Base-by-base conservation (phyloP, 2,797 vertebrate species). In the Melanotaenia parkinsoni region DNA sequence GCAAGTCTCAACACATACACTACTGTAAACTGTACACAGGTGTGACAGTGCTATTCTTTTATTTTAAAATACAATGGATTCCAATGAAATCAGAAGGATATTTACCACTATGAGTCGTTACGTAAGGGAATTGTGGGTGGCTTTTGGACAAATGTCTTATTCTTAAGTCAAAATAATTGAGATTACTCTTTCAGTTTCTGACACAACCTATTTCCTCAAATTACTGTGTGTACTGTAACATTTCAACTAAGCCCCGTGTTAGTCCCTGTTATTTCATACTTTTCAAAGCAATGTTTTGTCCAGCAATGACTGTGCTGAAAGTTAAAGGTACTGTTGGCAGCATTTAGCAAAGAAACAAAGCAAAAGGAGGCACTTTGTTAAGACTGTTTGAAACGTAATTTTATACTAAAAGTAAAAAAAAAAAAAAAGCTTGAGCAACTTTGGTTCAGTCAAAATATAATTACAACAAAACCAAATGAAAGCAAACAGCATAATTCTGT, bases 1-100 rank as follows among this genome's bases (percentile, higher is more conserved):
- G 67, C 86, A 80, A 38, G 87, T 86, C 77, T 80, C 65, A 85
- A 80, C 88, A 70, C 66, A 65, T 78, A n/a, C 43, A 33, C 61
- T 58, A 63, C 45, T 63, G 26, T 67, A 67, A 47, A 63, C 45
- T 61, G 24, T 67, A 65, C 51, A 70, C 70, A 77, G 73, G 81
- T 84, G 81, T 66, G 81, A 83, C 63, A 58, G 58, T 61, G 71
- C 9, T 28, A 33, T 56, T 24, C 4, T 71, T 64, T 58, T 11
- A 0, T 76, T 62, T 65, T 18, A 58, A 26, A 38, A 70, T 74
- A 33, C 53, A 57, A 51, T 65, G 58, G 35, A 81, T 80, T 79
- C 51, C 47, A 58, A 61, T 35, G 69, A 32, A 74, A 78, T 64
- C 18, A 61, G 1, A 4, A 35, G 7, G 70, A 62, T 70, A 45